Evolutionary conservation across 2,797 vertebrate species (phyloP).

Genomic region (Pyrrhura leucotis): DNA sequence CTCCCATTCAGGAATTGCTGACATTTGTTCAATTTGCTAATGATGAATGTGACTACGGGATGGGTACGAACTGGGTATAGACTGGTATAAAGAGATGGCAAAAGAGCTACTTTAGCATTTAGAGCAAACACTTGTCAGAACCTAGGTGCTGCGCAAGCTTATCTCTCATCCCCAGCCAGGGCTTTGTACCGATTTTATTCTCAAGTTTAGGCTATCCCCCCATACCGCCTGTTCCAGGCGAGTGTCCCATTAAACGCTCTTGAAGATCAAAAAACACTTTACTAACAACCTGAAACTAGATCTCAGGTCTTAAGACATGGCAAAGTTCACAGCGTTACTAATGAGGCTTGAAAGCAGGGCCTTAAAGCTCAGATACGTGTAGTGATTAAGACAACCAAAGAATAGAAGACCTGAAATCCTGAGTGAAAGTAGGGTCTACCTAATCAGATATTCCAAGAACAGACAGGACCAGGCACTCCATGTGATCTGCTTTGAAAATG

Average conservation of each 20-base stretch:
- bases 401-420: background rate
- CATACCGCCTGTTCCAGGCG: accelerated
- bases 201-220: background rate
- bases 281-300: background rate
- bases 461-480: background rate
- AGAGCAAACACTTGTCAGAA: background rate
- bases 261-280: background rate
- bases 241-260: background rate
- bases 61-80: background rate
- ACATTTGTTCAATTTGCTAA: background rate
- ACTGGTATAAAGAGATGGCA: background rate
- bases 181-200: background rate
- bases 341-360: background rate
- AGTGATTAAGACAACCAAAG: background rate
- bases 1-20: background rate
- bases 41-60: background rate
- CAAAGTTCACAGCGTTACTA: background rate
- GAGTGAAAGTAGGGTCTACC: background rate
- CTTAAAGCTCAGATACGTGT: background rate
- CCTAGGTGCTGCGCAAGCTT: background rate
- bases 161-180: background rate
- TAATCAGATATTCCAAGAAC: background rate
- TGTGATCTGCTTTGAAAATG: background rate
- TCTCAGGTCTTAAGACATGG: background rate
- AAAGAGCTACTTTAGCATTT: background rate